phyloP scores from a whole-genome alignment of 2,888 invertebrate species.

The Tyria jacobaeae region DNA sequence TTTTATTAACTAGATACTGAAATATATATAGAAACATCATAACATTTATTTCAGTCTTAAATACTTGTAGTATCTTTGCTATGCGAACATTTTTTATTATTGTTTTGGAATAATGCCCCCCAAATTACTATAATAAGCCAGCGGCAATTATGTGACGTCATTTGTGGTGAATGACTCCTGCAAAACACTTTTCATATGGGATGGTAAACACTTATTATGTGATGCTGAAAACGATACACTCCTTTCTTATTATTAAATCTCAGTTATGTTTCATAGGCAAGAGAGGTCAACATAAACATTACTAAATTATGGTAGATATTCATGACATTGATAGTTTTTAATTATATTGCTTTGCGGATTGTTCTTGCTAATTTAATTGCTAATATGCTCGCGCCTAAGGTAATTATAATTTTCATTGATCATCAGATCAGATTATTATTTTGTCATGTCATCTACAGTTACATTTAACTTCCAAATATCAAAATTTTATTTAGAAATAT shows the following conservation, averaged over 20 bases:
- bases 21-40: not conserved
- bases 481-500: too few relatives aligned
- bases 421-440: too few relatives aligned
- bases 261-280: conserved; percentile 9
- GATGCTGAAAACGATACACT: conserved; percentile 17
- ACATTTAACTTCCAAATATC: too few relatives aligned
- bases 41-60: not conserved
- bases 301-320: not conserved
- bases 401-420: not conserved
- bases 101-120: not conserved
- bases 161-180: conserved; percentile 15
- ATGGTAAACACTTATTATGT: conserved; percentile 10
- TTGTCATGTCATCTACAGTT: too few relatives aligned
- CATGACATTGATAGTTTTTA: not conserved
- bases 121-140: conserved; percentile 21
- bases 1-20: not conserved
- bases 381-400: not conserved
- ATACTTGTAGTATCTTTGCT: not conserved
- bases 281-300: conserved; percentile 26
- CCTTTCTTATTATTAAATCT: conserved; percentile 19
- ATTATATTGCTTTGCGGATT: conserved; percentile 1
- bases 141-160: conserved; percentile 11
- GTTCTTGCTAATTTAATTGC: not conserved
- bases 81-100: conserved; percentile 1
- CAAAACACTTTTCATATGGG: too few relatives aligned